Evolutionary conservation across 1,140 invertebrate species (phyloP).

Genomic region (Pararge aegeria): DNA sequence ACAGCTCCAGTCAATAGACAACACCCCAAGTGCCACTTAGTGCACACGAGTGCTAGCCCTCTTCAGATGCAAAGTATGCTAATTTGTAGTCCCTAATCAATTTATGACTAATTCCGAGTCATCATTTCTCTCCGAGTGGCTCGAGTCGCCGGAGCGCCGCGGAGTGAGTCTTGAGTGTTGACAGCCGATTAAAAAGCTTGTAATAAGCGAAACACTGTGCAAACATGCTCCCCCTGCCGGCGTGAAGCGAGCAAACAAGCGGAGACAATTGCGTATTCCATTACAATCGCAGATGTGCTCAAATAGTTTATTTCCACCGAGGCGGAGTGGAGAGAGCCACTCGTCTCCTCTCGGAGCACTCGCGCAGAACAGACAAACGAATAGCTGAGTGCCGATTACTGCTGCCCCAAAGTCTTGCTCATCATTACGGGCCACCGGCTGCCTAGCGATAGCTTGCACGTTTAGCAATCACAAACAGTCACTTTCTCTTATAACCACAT

Average conservation of each 20-base stretch:
- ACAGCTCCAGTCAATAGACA: background rate
- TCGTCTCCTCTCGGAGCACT: no score
- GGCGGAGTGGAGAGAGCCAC: constrained; percentile 14
- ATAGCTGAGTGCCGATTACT: constrained; percentile 26
- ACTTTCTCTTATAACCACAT: no score
- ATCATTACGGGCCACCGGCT: background rate
- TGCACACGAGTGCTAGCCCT: background rate
- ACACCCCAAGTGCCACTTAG: background rate
- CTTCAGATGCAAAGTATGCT: constrained; percentile 10
- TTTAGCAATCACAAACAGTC: no score
- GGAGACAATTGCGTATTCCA: constrained; percentile 26
- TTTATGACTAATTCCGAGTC: constrained; percentile 24
- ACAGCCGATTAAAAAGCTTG: constrained; percentile 27
- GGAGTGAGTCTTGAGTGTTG: constrained; percentile 17
- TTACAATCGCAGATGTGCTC: constrained; percentile 32
- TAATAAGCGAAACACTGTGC: constrained; percentile 35
- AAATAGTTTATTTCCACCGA: constrained; percentile 30
- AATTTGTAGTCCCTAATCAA: constrained; percentile 10
- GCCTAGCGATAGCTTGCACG: no score
- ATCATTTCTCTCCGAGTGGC: constrained; percentile 15
- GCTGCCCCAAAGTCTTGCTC: constrained; percentile 17
- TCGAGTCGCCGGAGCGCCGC: background rate
- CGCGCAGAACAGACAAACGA: constrained; percentile 23
- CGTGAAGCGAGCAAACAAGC: constrained; percentile 22
- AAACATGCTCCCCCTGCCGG: constrained; percentile 28